A percentile compares a stretch with the other conserved stretches of the same genome.
Conservation (phyloP, 2,797 vertebrate species). For the Macropus fuliginosus region DNA sequence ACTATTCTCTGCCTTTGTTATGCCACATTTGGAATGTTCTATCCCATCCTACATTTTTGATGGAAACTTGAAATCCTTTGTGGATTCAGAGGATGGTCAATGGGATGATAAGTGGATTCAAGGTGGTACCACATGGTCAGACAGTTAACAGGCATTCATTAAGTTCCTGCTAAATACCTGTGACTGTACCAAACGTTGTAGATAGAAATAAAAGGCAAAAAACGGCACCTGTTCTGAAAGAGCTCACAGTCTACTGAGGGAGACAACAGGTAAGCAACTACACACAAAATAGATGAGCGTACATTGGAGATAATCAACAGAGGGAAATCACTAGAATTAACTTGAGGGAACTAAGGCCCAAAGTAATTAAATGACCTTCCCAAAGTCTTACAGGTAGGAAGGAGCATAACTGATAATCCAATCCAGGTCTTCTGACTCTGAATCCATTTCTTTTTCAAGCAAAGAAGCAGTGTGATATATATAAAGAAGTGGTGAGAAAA, state of each 20-base stretch:
- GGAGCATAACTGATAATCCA: background rate
- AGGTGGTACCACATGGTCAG: background rate
- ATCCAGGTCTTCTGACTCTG: background rate
- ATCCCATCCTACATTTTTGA: background rate
- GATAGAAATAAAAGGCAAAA: background rate
- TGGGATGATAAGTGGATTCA: background rate
- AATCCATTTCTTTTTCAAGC: background rate
- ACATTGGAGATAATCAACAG: background rate
- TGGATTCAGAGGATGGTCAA: background rate
- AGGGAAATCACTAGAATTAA: background rate
- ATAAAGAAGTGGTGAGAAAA: background rate
- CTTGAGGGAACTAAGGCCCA: background rate
- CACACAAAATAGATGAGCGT: background rate
- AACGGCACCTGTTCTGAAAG: background rate
- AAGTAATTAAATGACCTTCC: background rate
- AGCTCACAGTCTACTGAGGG: background rate
- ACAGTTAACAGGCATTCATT: background rate
- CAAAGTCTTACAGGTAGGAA: background rate
- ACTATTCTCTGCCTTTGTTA: background rate
- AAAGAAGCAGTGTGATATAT: background rate
- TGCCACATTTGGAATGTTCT: background rate
- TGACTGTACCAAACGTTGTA: background rate
- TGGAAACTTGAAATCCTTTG: background rate
- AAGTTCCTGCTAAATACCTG: background rate
- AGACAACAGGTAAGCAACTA: background rate